Evolutionary conservation across 2,888 invertebrate species (phyloP).

Genomic region (Caradrina kadenii): DNA sequence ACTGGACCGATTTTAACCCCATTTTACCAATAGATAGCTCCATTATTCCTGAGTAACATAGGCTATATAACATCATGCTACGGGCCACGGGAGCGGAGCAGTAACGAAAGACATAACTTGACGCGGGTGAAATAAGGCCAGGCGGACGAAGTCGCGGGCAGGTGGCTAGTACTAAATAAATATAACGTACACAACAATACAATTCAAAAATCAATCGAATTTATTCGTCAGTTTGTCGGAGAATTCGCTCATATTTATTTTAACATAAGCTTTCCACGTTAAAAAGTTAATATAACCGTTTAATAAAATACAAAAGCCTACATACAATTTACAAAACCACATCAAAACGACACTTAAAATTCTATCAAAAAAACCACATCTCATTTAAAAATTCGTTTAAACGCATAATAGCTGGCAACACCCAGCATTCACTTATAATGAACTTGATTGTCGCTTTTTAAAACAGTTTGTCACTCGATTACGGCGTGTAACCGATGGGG

Average conservation of each 20-base stretch:
- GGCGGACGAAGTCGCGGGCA: too few relatives aligned
- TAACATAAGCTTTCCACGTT: background rate
- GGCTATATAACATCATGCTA: too few relatives aligned
- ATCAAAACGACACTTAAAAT: slow-evolving; percentile 37
- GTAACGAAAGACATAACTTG: too few relatives aligned
- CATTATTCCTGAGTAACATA: too few relatives aligned
- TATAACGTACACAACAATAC: too few relatives aligned
- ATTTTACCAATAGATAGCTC: too few relatives aligned
- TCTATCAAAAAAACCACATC: slow-evolving; percentile 53
- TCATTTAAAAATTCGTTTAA: slow-evolving; percentile 59
- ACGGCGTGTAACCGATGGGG: slow-evolving; percentile 82
- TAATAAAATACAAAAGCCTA: slow-evolving; percentile 11
- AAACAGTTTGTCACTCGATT: slow-evolving; percentile 89
- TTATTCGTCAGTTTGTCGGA: background rate
- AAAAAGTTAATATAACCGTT: background rate
- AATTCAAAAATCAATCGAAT: too few relatives aligned
- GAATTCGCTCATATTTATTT: background rate
- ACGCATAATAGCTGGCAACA: slow-evolving; percentile 63
- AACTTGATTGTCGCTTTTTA: slow-evolving; percentile 81
- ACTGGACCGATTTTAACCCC: too few relatives aligned
- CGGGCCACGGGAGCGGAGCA: too few relatives aligned
- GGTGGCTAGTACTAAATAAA: too few relatives aligned
- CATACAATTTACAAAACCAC: slow-evolving; percentile 36
- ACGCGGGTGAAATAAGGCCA: too few relatives aligned
- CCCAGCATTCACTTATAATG: slow-evolving; percentile 65